Evolutionary conservation across 2,888 invertebrate species (phyloP).

Genomic region (Synergus itoensis): DNA sequence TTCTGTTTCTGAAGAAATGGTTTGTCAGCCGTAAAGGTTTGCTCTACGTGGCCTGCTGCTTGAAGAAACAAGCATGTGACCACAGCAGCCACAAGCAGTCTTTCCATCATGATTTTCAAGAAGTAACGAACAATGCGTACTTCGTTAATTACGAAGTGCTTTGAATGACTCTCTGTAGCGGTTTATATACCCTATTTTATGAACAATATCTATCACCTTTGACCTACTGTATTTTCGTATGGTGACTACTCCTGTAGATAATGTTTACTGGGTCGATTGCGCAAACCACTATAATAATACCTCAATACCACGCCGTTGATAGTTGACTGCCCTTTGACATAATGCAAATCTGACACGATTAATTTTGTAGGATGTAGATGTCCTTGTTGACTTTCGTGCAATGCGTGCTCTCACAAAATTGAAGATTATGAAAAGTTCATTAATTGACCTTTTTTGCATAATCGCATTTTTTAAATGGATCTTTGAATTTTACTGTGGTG

Average conservation of each 20-base stretch:
- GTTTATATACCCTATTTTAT: neutral
- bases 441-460: too few species aligned
- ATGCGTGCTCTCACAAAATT: neutral
- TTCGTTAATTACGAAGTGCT: neutral
- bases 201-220: constrained; percentile 10
- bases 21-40: constrained; percentile 63
- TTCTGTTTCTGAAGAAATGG: constrained; percentile 77
- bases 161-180: neutral
- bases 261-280: constrained; percentile 3
- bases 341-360: neutral
- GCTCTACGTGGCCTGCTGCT: constrained; percentile 45
- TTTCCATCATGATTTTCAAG: neutral
- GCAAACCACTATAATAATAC: constrained; percentile 3
- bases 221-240: constrained; percentile 12
- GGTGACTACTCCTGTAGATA: neutral
- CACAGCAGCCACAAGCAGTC: constrained; percentile 52
- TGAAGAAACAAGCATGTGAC: constrained; percentile 49
- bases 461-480: too few species aligned
- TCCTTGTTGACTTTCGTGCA: neutral
- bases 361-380: constrained; percentile 2
- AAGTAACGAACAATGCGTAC: neutral
- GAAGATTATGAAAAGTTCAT: neutral
- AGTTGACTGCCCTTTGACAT: constrained; percentile 30
- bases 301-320: neutral
- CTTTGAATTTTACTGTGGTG: too few species aligned